A percentile compares a stretch with the other conserved stretches of the same genome.
Evolutionary conservation across 35 echinoderm and acorn worm species (phyloP).

Genomic region (Patiria miniata): DNA sequence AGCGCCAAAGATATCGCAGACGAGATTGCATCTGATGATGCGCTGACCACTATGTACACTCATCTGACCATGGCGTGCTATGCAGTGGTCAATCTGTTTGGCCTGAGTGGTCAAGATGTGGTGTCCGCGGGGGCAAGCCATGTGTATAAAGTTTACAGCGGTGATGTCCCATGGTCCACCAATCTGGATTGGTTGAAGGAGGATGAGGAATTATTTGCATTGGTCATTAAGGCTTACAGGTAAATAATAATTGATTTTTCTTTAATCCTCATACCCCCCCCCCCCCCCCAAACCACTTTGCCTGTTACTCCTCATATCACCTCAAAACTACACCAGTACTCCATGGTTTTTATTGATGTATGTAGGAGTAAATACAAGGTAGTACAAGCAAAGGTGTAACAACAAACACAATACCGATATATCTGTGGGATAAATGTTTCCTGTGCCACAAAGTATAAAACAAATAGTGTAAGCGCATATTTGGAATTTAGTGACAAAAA

Average conservation of each 20-base stretch:
- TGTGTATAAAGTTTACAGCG: conserved; percentile 89
- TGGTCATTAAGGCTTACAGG: conserved; percentile 93
- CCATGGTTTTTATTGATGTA: no score
- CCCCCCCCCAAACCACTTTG: no score
- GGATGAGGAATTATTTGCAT: conserved; percentile 72
- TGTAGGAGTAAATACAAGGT: no score
- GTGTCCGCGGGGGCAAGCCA: conserved; percentile 64
- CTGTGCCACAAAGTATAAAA: no score
- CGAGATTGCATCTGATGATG: conserved; percentile 71
- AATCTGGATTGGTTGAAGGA: conserved; percentile 84
- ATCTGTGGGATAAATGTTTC: no score
- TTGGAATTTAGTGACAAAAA: no score
- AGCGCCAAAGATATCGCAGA: conserved; percentile 57
- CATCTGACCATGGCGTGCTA: conserved; percentile 83
- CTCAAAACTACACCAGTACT: no score
- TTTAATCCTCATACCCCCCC: no score
- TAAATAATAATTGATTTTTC: conserved; percentile 16
- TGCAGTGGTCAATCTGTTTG: conserved; percentile 69
- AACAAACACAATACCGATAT: no score
- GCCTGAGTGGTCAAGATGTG: conserved; percentile 32
- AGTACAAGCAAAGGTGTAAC: no score
- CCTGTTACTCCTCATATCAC: no score
- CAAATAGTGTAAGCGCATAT: no score
- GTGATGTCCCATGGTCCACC: conserved; percentile 88
- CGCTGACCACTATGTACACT: conserved; percentile 84